Evolutionary conservation across 2,888 invertebrate species (phyloP).

Genomic region (Ectemnius lituratus): DNA sequence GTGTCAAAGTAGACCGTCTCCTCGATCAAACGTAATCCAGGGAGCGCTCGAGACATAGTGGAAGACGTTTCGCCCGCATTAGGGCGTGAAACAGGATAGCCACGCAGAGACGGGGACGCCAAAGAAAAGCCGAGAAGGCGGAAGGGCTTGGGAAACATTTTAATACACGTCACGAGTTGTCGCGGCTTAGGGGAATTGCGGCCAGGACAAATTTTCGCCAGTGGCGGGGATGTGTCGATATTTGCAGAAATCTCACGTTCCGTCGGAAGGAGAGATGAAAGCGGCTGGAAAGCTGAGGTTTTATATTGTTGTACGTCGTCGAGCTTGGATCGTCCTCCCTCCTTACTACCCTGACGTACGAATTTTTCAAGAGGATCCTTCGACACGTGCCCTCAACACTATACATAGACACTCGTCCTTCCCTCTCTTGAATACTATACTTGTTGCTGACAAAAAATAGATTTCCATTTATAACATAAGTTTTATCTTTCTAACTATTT

Average conservation of each 20-base stretch:
- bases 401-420: background rate
- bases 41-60: background rate
- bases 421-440: too few species aligned
- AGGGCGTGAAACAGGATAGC: background rate
- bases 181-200: conserved; percentile 5
- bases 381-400: background rate
- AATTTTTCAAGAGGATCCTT: conserved; percentile 19
- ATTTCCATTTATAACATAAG: too few species aligned
- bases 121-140: conserved; percentile 8
- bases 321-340: background rate
- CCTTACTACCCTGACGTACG: conserved; percentile 3
- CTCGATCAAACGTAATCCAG: conserved; percentile 1
- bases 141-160: conserved; percentile 11
- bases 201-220: background rate
- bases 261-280: conserved; percentile 30
- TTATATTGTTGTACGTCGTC: conserved; percentile 34
- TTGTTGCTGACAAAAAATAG: too few species aligned
- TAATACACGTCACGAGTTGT: background rate
- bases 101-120: conserved; percentile 29
- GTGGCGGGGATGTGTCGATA: conserved; percentile 34
- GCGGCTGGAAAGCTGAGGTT: conserved; percentile 35
- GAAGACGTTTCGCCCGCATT: background rate
- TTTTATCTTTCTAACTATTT: too few species aligned
- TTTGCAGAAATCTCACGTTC: conserved; percentile 15
- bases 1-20: conserved; percentile 1